Evolutionary conservation across 2,888 invertebrate species (phyloP).

Genomic region (Ochropleura leucogaster): DNA sequence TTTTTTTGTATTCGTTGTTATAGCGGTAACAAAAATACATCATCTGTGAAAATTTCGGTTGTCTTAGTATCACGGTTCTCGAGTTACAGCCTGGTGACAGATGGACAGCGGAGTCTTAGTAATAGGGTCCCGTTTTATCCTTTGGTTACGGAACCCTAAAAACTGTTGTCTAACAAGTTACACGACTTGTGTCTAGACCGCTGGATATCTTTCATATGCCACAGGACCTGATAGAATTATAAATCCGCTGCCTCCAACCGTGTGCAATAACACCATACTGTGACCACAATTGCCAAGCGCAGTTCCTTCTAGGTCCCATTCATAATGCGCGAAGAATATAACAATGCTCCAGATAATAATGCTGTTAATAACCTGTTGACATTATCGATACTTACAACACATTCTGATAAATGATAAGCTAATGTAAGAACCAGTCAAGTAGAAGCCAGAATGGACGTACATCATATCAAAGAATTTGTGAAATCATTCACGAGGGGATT

Average conservation of each 20-base stretch:
- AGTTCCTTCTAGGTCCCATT: background rate
- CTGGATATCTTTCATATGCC: background rate
- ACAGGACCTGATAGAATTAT: background rate
- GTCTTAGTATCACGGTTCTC: too few relatives aligned
- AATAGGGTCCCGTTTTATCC: too few relatives aligned
- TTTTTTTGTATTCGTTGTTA: too few relatives aligned
- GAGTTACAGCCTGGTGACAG: too few relatives aligned
- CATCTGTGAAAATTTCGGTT: too few relatives aligned
- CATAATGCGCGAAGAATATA: background rate
- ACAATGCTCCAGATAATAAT: background rate
- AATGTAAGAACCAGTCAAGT: background rate
- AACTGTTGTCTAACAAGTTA: too few relatives aligned
- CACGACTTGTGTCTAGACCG: background rate
- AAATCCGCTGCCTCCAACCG: background rate
- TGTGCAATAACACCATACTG: background rate
- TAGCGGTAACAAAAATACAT: too few relatives aligned
- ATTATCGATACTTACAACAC: slow-evolving; percentile 23
- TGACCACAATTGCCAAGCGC: background rate
- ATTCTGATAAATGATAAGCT: slow-evolving; percentile 13
- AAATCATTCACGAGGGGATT: background rate
- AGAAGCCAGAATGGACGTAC: background rate
- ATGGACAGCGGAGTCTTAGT: too few relatives aligned
- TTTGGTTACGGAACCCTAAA: too few relatives aligned
- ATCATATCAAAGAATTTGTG: background rate
- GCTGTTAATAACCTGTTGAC: slow-evolving; percentile 13